These are phyloP conservation scores for Bombus soroeensis DNA, from an alignment of 1,140 invertebrate genomes.

Conservation along the genomic window DNA sequence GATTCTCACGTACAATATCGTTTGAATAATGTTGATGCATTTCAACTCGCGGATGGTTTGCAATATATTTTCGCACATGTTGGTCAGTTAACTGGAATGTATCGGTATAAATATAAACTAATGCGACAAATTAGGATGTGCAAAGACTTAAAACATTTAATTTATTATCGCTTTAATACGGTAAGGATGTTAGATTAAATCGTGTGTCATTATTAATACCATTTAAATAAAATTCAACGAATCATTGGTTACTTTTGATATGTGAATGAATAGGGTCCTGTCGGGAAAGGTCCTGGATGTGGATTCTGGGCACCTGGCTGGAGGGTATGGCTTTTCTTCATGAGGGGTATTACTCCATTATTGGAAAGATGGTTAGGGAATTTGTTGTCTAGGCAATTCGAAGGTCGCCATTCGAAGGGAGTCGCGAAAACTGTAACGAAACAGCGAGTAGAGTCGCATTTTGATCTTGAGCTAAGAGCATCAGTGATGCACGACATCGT, in stretches of 20 bases:
- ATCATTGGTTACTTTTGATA: neutral
- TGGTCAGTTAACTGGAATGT: constrained; percentile 99
- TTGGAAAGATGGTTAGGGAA: constrained; percentile 99
- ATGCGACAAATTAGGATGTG: constrained; percentile 99
- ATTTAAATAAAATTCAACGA: neutral
- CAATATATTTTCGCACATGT: constrained; percentile 99
- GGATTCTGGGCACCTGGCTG: constrained; percentile 99
- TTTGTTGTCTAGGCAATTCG: constrained; percentile 98
- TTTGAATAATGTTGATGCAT: constrained; percentile 99
- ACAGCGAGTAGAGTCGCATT: constrained; percentile 99
- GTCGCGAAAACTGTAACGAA: constrained; percentile 99
- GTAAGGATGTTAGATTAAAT: neutral
- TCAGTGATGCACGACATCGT: constrained; percentile 99
- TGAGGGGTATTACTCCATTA: constrained; percentile 99
- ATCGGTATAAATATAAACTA: constrained; percentile 99
- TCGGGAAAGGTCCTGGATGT: constrained; percentile 99
- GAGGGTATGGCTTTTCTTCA: constrained; percentile 99
- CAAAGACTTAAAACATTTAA: constrained; percentile 99
- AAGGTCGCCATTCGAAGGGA: constrained; percentile 99
- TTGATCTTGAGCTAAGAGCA: constrained; percentile 98
- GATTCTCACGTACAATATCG: constrained; percentile 99
- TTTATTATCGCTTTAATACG: constrained; percentile 99
- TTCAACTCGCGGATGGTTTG: constrained; percentile 98
- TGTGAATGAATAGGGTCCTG: constrained; percentile 86
- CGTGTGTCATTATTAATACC: neutral